A percentile compares a stretch with the other conserved stretches of the same genome.
Conservation (phyloP, 2,888 invertebrate species). For the Mayetiola destructor region DNA sequence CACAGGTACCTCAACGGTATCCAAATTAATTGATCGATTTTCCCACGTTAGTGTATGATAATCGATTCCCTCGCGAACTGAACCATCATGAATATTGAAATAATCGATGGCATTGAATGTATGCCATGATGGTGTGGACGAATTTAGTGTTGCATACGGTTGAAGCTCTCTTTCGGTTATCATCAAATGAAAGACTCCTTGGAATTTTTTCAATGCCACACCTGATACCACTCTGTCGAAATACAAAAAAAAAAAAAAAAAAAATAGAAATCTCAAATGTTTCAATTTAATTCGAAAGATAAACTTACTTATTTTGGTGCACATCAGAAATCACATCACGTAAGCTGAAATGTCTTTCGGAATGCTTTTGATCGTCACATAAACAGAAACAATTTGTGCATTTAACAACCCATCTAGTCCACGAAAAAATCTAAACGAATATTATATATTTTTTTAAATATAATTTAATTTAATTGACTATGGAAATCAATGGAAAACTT, state of each 20-base stretch:
- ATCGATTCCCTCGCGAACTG: slow-evolving; percentile 41
- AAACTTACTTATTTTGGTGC: slow-evolving; percentile 14
- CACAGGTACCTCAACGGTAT: slow-evolving; percentile 47
- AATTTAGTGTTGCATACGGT: slow-evolving; percentile 43
- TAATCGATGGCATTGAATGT: background rate
- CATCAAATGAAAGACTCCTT: slow-evolving; percentile 57
- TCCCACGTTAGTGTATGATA: slow-evolving; percentile 58
- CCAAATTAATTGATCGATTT: slow-evolving; percentile 55
- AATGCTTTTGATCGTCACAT: slow-evolving; percentile 35
- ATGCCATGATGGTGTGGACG: slow-evolving; percentile 32
- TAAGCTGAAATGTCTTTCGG: slow-evolving; percentile 40
- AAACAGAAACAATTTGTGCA: slow-evolving; percentile 43
- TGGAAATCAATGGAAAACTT: too few species aligned
- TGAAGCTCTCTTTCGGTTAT: slow-evolving; percentile 50
- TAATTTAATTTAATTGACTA: too few species aligned
- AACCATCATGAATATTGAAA: background rate
- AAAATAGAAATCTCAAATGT: background rate
- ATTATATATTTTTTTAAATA: too few species aligned
- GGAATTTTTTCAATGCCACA: slow-evolving; percentile 48
- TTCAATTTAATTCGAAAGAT: slow-evolving; percentile 12
- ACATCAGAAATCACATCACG: slow-evolving; percentile 6
- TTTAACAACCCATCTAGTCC: slow-evolving; percentile 31
- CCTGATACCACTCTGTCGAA: slow-evolving; percentile 56
- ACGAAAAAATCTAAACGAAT: slow-evolving; percentile 27
- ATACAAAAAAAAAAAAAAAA: background rate